Evolutionary conservation across 2,888 invertebrate species (phyloP).

Genomic region (Dendrolimus pini): DNA sequence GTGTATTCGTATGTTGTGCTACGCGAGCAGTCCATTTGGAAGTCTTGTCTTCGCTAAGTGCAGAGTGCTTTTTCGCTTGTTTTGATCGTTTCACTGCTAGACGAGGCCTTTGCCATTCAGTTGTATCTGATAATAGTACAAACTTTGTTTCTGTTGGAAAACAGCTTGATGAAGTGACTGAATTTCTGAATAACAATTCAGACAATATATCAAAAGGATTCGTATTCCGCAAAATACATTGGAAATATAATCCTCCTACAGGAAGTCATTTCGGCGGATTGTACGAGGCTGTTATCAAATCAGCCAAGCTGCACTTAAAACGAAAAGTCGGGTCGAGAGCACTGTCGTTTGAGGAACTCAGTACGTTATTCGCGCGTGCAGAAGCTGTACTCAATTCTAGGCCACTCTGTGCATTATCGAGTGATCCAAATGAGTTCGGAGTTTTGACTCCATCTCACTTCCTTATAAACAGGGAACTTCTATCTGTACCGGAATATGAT

Average conservation of each 20-base stretch:
- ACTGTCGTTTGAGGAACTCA: conserved; percentile 13
- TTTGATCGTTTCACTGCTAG: conserved; percentile 11
- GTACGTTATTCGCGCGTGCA: conserved; percentile 1
- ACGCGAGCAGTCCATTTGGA: conserved; percentile 18
- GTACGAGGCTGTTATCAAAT: conserved; percentile 13
- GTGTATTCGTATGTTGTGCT: conserved; percentile 18
- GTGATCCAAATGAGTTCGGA: too few relatives aligned
- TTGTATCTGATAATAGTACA: conserved; percentile 11
- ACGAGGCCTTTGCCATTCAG: conserved; percentile 7
- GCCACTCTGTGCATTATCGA: too few relatives aligned
- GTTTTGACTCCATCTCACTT: too few relatives aligned
- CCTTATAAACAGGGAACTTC: too few relatives aligned
- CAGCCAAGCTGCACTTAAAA: conserved; percentile 11
- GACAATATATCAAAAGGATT: too few relatives aligned
- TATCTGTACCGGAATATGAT: too few relatives aligned
- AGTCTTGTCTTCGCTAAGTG: conserved; percentile 4
- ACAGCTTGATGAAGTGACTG: conserved; percentile 6
- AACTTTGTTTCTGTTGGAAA: conserved; percentile 12
- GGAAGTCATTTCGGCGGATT: conserved; percentile 12
- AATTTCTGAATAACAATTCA: too few relatives aligned
- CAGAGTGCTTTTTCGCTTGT: conserved; percentile 9
- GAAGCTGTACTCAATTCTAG: too few relatives aligned
- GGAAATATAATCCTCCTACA: conserved; percentile 5
- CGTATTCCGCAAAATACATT: too few relatives aligned
- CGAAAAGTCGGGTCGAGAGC: background rate